phyloP scores from a whole-genome alignment of 2,888 invertebrate genomes.

The Rhagium mordax region DNA sequence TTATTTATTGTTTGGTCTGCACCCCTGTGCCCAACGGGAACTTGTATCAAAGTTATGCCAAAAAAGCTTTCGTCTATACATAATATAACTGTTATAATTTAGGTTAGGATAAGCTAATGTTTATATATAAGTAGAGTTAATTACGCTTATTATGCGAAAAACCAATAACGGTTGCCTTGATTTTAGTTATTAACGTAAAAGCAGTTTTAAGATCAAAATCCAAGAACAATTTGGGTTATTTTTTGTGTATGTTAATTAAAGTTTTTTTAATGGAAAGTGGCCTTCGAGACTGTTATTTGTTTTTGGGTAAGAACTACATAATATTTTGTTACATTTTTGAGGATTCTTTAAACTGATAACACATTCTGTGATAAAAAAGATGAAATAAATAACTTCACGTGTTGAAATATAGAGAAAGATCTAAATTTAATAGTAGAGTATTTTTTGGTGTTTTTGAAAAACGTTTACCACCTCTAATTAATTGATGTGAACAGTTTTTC shows the following conservation, averaged over 20 bases:
- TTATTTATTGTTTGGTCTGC: slow-evolving; percentile 53
- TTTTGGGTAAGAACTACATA: slow-evolving; percentile 44
- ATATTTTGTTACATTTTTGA: slow-evolving; percentile 36
- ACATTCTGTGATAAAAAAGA: slow-evolving; percentile 61
- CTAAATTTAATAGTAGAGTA: slow-evolving; percentile 43
- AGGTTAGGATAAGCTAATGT: slow-evolving; percentile 31
- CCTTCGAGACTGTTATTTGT: slow-evolving; percentile 54
- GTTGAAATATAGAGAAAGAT: slow-evolving; percentile 47
- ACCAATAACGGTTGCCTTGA: slow-evolving; percentile 50
- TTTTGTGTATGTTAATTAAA: slow-evolving; percentile 46
- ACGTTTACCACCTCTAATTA: slow-evolving; percentile 34
- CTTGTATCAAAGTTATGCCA: slow-evolving; percentile 57
- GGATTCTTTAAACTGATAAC: slow-evolving; percentile 51
- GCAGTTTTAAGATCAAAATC: slow-evolving; percentile 39
- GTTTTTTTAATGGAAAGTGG: slow-evolving; percentile 51
- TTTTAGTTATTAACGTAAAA: slow-evolving; percentile 32
- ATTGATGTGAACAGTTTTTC: slow-evolving; percentile 52
- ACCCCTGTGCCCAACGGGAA: slow-evolving; percentile 40
- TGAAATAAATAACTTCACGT: slow-evolving; percentile 51
- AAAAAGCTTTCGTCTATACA: slow-evolving; percentile 56
- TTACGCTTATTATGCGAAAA: slow-evolving; percentile 38
- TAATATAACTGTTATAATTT: slow-evolving; percentile 40
- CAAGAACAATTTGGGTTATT: slow-evolving; percentile 39
- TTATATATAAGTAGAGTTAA: slow-evolving; percentile 33
- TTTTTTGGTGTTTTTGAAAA: slow-evolving; percentile 49